phyloP scores from a whole-genome alignment of 1,140 invertebrate genomes.

The Drosophila pseudoobscura region DNA sequence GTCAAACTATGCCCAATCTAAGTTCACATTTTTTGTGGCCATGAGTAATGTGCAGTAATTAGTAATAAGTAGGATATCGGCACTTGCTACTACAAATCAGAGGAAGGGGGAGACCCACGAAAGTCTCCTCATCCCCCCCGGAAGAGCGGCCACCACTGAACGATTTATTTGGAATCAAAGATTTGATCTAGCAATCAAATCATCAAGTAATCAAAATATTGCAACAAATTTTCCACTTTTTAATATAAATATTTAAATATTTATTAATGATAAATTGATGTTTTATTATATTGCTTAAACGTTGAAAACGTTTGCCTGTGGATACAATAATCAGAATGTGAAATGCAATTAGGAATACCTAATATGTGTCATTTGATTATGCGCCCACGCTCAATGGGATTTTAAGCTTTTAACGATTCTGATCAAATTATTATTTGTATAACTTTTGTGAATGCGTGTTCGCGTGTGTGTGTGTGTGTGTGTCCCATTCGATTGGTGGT shows the following conservation, averaged over 20 bases:
- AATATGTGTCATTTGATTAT: slow-evolving; percentile 42
- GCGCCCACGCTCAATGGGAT: slow-evolving; percentile 9
- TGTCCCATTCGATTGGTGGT: slow-evolving; percentile 13
- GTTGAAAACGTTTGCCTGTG: too few species aligned
- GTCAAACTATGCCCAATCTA: slow-evolving; percentile 47
- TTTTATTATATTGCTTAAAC: slow-evolving; percentile 4
- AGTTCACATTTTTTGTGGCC: slow-evolving; percentile 40
- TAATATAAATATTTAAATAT: too few species aligned
- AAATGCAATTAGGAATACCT: not conserved
- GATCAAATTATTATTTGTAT: slow-evolving; percentile 20
- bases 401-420: slow-evolving; percentile 32
- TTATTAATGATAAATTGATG: not conserved
- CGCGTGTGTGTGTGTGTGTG: not conserved
- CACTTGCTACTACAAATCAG: slow-evolving; percentile 28
- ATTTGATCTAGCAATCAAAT: not conserved
- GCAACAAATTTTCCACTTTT: too few species aligned
- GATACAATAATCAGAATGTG: too few species aligned
- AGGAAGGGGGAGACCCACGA: slow-evolving; percentile 41
- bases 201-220: too few species aligned
- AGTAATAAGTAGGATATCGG: slow-evolving; percentile 56
- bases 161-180: not conserved
- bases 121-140: slow-evolving; percentile 24
- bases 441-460: slow-evolving; percentile 17
- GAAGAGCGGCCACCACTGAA: slow-evolving; percentile 23
- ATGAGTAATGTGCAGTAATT: slow-evolving; percentile 57